Evolutionary conservation across 2,888 invertebrate genomes (phyloP), one percentile per base, ranked within the genome.

Genomic region (Lycophotia porphyrea): DNA sequence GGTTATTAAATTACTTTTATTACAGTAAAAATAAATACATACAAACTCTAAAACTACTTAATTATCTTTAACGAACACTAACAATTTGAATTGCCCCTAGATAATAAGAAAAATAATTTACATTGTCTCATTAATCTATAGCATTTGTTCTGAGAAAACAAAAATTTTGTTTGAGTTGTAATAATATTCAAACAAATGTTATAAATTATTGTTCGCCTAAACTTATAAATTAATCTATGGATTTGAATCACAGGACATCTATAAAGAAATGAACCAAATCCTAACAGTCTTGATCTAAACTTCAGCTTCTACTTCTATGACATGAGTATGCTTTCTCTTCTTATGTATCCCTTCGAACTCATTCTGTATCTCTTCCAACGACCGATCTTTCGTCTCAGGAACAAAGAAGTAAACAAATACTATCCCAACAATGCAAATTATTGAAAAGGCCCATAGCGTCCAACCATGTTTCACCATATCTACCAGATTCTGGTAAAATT

Each of bases 351-450:
- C 97, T 65, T 95, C 94, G 47, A 97, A 94, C 77, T 97, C 95
- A 76, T 95, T 92, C 78, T 97, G 97, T 55, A 97, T 97, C 83
- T 97, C 97, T 61, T 96, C 92, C 64, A 97, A 86, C 7, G 95
- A 96, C 85, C 97, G 96, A 0, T 96, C 97, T 91, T 97, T 97
- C 1, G 97, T 97, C 93, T 98, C 98, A 1, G 98, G 98, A 0
- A 98, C 97, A 68, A 97, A 95, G 80, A 97, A 94, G 71, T 97
- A 96, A 0, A 98, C 97, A 91, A 98, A 98, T 47, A 97, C 88
- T 0, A 97, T 93, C 0, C 97, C 97, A 18, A 97, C 78, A 0
- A 97, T 86, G 85, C 97, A 97, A 42, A 97, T 96, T 0, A 96
- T 91, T 1, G 97, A 97, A 92, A 98, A 98, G 76, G 97, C 93